These are phyloP conservation scores for Tigriopus californicus DNA, from an alignment of 2,888 invertebrate species.

Conservation along the genomic window DNA sequence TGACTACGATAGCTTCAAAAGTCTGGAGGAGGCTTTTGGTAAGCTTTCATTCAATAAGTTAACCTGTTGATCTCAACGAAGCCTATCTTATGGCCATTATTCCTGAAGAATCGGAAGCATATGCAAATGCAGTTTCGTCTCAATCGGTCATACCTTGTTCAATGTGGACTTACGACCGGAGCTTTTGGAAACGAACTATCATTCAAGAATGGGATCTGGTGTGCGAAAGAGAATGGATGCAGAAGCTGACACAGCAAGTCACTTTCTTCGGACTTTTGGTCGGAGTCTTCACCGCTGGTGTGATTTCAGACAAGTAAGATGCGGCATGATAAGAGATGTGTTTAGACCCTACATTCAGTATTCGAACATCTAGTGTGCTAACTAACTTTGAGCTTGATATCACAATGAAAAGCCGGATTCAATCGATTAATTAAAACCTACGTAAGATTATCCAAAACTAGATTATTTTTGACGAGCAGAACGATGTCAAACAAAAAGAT, in stretches of 20 bases:
- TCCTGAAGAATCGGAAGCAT: neutral
- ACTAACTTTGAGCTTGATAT: neutral
- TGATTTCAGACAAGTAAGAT: constrained; percentile 6
- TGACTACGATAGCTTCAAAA: neutral
- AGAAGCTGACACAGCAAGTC: constrained; percentile 8
- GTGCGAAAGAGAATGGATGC: neutral
- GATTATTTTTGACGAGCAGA: no score
- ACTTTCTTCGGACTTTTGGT: constrained; percentile 11
- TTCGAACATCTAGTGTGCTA: neutral
- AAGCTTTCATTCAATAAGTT: no score
- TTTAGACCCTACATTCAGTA: neutral
- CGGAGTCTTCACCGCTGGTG: constrained; percentile 10
- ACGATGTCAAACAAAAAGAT: no score
- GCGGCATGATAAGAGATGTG: neutral
- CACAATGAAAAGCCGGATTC: neutral
- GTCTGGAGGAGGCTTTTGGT: no score
- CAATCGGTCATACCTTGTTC: neutral
- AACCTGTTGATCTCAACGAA: no score
- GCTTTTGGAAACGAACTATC: constrained; percentile 12
- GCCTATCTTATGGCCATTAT: no score
- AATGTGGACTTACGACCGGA: neutral
- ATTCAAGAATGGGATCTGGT: constrained; percentile 9
- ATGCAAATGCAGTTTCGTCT: neutral
- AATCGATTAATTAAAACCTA: neutral
- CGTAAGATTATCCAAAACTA: no score